Base-by-base conservation (phyloP, 2,113 vertebrate species). In the Odontesthes bonariensis region DNA sequence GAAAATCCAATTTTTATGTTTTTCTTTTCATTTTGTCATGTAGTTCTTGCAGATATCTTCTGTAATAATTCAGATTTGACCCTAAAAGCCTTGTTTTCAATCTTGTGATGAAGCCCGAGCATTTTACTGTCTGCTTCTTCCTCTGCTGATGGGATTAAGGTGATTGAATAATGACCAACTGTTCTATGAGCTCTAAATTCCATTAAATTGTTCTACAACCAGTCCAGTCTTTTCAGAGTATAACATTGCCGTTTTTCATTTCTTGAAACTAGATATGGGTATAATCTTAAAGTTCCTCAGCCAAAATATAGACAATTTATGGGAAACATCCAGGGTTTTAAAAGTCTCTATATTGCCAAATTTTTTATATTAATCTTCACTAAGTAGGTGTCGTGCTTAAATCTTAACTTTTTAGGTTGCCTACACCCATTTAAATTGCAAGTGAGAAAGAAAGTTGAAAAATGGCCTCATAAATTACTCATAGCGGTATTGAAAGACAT, bases 81-180 rank as follows among this genome's bases (percentile, higher is more conserved):
- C 65, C 23, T 20, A 59, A 64, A 58, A 54, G 4, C 32, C 35
- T 51, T 22, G 13, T 62, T 49, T 59, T 32, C 49, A 23, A 64
- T 71, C 69, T 79, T 71, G 77, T 76, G 83, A 81, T 46, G 12
- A 55, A 23, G 2, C 20, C 19, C 20, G 27, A 38, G 14, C 9
- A 17, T 9, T 40, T 40, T 22, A 16, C 1, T 53, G 17, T 52
- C 10, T 57, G n/a, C 27, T 64, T 70, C 20, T 17, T 70, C 52
- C n/a, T 3, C 19, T 12, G 4, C n/a, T 22, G 51, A 5, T 12
- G 19, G 5, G 27, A 70, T 75, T 62, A 42, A 12, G 23, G 17
- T 38, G 38, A 58, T 16, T 27, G 3, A 57, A 51, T 51, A n/a
- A 20, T 32, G 19, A 33, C 6, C 9, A 62, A 46, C 8, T 17